Conservation (phyloP, 2,797 vertebrate genomes). For the Macroramphosus scolopax region DNA sequence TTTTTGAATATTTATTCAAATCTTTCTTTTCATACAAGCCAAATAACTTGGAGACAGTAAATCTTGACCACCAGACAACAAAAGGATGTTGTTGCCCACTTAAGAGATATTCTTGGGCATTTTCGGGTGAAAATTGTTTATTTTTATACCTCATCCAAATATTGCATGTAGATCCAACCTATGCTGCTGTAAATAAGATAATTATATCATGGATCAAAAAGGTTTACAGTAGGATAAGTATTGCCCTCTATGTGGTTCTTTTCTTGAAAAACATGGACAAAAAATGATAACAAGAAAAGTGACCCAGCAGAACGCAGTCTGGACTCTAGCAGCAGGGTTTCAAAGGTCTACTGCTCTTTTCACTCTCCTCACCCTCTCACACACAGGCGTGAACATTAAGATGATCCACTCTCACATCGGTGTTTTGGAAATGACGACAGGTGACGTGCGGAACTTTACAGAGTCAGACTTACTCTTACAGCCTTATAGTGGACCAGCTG, state of each 20-base stretch:
- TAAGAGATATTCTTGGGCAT: slow-evolving; percentile 24
- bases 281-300: slow-evolving; percentile 21
- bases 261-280: slow-evolving; percentile 21
- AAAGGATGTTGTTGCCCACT: no score
- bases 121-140: slow-evolving; percentile 39
- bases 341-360: slow-evolving; percentile 9
- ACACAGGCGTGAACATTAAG: slow-evolving; percentile 1
- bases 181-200: slow-evolving; percentile 48
- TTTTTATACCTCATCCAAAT: slow-evolving; percentile 49
- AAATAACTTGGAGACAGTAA: no score
- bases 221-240: slow-evolving; percentile 33
- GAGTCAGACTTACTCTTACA: not conserved
- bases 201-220: slow-evolving; percentile 26
- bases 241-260: slow-evolving; percentile 40
- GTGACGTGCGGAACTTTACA: slow-evolving; percentile 12
- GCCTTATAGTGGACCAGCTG: slow-evolving; percentile 24
- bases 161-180: slow-evolving; percentile 54
- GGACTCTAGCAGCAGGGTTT: slow-evolving; percentile 28
- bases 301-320: slow-evolving; percentile 11
- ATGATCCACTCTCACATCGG: not conserved
- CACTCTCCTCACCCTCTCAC: slow-evolving; percentile 3
- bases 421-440: slow-evolving; percentile 5
- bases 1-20: no score
- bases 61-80: no score
- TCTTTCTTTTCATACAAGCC: no score